These are phyloP conservation scores for Watsonalla binaria DNA, from an alignment of 2,888 invertebrate species.

Conservation along the genomic window DNA sequence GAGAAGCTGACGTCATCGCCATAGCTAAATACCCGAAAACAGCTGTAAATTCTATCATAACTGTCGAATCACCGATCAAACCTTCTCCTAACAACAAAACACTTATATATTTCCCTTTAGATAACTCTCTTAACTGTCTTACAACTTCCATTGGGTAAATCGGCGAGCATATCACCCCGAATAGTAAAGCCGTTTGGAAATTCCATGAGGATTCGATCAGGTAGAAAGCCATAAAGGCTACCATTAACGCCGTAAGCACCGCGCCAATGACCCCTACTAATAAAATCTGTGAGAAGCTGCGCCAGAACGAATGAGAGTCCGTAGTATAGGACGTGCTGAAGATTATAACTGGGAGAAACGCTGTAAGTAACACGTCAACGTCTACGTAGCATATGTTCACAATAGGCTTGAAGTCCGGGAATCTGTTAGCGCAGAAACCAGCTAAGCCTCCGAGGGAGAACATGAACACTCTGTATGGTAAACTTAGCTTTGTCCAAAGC, in stretches of 20 bases:
- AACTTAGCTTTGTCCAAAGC: constrained; percentile 47
- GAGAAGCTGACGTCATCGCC: constrained; percentile 45
- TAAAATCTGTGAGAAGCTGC: constrained; percentile 57
- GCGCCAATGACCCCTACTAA: constrained; percentile 58
- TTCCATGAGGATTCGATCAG: constrained; percentile 58
- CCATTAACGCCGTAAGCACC: constrained; percentile 50
- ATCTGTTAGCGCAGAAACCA: constrained; percentile 52
- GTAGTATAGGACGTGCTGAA: constrained; percentile 63
- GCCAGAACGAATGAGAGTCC: constrained; percentile 64
- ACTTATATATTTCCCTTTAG: constrained; percentile 61
- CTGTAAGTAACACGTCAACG: constrained; percentile 45
- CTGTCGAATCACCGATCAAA: constrained; percentile 59
- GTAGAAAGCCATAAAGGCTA: constrained; percentile 56
- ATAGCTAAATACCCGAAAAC: constrained; percentile 53
- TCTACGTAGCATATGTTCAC: constrained; percentile 56
- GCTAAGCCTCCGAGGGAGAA: constrained; percentile 55
- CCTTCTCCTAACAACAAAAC: constrained; percentile 63
- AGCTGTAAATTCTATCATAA: constrained; percentile 63
- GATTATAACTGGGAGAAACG: constrained; percentile 54
- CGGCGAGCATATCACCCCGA: constrained; percentile 61
- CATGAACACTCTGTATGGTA: constrained; percentile 65
- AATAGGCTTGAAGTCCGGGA: constrained; percentile 49
- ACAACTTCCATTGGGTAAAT: constrained; percentile 68
- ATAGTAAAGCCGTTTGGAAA: constrained; percentile 50
- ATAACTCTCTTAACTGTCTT: constrained; percentile 49